Evolutionary conservation across 2,888 invertebrate genomes (phyloP).

Genomic region (Stegophylla sp.): DNA sequence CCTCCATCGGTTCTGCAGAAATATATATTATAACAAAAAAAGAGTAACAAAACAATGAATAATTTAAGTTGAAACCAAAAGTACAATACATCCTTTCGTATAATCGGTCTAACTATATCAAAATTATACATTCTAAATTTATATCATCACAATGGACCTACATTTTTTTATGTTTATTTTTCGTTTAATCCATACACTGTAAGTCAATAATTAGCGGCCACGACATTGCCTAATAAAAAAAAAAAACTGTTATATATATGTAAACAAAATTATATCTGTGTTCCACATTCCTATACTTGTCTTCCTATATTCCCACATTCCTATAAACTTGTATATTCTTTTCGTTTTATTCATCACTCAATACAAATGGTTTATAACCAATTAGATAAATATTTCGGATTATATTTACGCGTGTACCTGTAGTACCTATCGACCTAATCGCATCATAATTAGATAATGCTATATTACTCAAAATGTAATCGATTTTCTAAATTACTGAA

Average conservation of each 20-base stretch:
- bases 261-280: slow-evolving; percentile 26
- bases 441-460: slow-evolving; percentile 14
- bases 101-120: slow-evolving; percentile 1
- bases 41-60: slow-evolving; percentile 16
- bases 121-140: slow-evolving; percentile 27
- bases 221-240: slow-evolving; percentile 10
- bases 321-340: not conserved
- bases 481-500: not conserved
- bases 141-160: slow-evolving; percentile 8
- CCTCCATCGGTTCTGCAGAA: slow-evolving; percentile 8
- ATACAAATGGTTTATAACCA: not conserved
- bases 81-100: slow-evolving; percentile 27
- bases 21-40: not conserved
- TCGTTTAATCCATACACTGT: not conserved
- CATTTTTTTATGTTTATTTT: slow-evolving; percentile 3
- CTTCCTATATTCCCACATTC: slow-evolving; percentile 42
- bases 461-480: not conserved
- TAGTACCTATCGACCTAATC: slow-evolving; percentile 3
- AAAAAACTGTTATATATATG: slow-evolving; percentile 4
- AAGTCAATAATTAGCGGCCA: not conserved
- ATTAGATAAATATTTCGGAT: not conserved
- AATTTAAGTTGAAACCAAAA: slow-evolving; percentile 31
- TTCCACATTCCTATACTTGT: slow-evolving; percentile 39
- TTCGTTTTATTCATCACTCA: slow-evolving; percentile 1
- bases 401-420: not conserved